These are phyloP conservation scores for Molossus alvarezi DNA, from an alignment of 2,797 vertebrate genomes.

Conservation along the genomic window DNA sequence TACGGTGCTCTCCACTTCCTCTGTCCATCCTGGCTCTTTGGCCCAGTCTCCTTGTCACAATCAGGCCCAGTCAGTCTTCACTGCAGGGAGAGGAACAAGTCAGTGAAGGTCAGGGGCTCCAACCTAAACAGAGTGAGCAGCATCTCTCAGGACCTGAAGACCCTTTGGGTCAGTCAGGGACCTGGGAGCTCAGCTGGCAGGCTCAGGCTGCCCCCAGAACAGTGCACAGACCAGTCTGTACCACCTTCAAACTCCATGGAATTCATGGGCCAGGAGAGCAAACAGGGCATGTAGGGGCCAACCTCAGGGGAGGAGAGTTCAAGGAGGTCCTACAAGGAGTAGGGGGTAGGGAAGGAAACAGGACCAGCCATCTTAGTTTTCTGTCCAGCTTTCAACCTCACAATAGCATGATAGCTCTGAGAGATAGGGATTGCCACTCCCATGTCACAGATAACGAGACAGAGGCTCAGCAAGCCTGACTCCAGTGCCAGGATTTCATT, in stretches of 20 bases:
- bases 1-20: not conserved
- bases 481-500: not conserved
- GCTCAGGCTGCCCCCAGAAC: not conserved
- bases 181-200: not conserved
- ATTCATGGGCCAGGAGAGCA: not conserved
- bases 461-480: not conserved
- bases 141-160: not conserved
- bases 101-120: not conserved
- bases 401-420: not conserved
- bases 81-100: not conserved
- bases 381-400: not conserved
- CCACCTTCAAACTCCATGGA: not conserved
- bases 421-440: not conserved
- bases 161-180: not conserved
- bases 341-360: not conserved
- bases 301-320: not conserved
- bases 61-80: not conserved
- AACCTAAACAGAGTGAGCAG: not conserved
- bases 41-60: not conserved
- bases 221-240: not conserved
- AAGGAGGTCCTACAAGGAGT: not conserved
- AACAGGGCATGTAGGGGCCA: not conserved
- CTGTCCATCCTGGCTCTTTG: not conserved
- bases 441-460: accelerated
- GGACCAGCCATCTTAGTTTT: not conserved